Evolutionary conservation across 2,113 vertebrate genomes (phyloP), one percentile per base, ranked within the genome.

Genomic region (Amphiprion ocellaris): DNA sequence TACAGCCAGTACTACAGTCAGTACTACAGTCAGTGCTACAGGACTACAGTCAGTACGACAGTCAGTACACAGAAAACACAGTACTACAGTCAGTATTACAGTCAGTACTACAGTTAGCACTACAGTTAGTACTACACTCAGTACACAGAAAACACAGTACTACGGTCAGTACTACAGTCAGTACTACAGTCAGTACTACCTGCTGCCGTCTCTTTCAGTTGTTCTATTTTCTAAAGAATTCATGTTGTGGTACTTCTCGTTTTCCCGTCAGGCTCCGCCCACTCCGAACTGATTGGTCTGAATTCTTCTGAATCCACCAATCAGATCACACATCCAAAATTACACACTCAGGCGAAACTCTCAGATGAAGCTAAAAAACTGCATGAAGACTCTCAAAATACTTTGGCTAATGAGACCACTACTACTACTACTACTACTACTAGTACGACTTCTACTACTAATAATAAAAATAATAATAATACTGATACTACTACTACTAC

Each of bases 191-290:
- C 9, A 8, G 7, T n/a, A 21, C 44, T 55, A 71, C 39, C 71
- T 55, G 50, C 49, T 62, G 58, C 37, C 26, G 15, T 50, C 66
- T n/a, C 2, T 54, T 60, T 49, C 16, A 15, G 53, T 39, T 71
- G 11, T 19, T 15, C 30, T 37, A 14, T 12, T 71, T 52, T 50
- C 37, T 54, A 63, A 58, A 33, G n/a, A 62, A 16, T 1, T 47
- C 0, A 6, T 23, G 1, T 46, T 24, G 0, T 17, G n/a, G 56
- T 17, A 74, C 73, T 88, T 87, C 74, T 59, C 30, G 55, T 87
- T 78, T 84, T 2, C 28, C n/a, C 21, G 2, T 64, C 28, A 63
- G 53, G 5, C 74, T 68, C 77, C 77, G 1, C 86, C 83, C 79
- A 10, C 60, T 64, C 47, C 64, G 59, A 50, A 58, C 3, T 28